These are phyloP conservation scores for Sepiola atlantica DNA, from an alignment of 2,888 invertebrate species.

Conservation along the genomic window DNA sequence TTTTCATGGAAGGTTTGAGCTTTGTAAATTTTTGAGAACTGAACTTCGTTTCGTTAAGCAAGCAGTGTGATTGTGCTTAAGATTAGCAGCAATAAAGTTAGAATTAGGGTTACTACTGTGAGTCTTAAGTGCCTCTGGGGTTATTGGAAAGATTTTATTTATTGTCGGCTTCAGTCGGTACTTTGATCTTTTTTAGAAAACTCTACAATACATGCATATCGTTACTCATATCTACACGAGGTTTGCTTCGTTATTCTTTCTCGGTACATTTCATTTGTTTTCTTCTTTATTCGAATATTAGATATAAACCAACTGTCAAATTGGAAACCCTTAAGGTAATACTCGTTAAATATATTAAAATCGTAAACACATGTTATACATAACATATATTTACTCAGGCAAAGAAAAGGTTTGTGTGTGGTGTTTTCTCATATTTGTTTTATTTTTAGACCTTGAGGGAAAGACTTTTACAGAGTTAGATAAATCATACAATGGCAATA, in stretches of 20 bases:
- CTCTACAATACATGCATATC: background rate
- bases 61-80: background rate
- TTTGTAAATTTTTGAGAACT: background rate
- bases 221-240: background rate
- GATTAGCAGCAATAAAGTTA: background rate
- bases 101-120: background rate
- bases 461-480: background rate
- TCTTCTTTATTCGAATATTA: background rate
- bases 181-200: background rate
- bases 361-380: background rate
- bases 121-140: background rate
- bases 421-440: background rate
- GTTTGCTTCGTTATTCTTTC: background rate
- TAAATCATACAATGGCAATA: background rate
- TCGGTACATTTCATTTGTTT: background rate
- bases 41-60: background rate
- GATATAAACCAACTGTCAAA: constrained; percentile 20
- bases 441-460: background rate
- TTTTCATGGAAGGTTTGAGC: background rate
- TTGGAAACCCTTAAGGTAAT: background rate
- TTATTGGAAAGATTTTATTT: background rate
- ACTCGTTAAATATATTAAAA: background rate
- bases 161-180: background rate
- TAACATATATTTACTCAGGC: background rate
- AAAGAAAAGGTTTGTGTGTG: background rate